Conservation (phyloP, 2,797 vertebrate genomes). For the Sciaenops ocellatus region DNA sequence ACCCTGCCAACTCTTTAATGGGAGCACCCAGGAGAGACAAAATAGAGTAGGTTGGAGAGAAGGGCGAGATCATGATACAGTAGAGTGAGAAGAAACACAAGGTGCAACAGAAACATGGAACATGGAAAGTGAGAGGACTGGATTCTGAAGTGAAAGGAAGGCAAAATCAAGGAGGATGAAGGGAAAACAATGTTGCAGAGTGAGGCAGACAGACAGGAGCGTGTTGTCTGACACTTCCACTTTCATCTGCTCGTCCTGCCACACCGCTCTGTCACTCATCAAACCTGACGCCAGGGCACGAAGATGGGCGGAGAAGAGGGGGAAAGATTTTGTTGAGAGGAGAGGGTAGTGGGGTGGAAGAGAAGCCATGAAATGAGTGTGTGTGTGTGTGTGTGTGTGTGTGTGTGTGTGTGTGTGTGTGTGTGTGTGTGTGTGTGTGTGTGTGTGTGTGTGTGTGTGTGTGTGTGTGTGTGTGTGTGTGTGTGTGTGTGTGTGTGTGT, state of each 20-base stretch:
- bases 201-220: conserved; percentile 26
- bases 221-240: conserved; percentile 65
- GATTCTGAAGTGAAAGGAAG: conserved; percentile 31
- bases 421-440: not conserved
- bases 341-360: conserved; percentile 35
- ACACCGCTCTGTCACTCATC: conserved; percentile 66
- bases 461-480: not conserved
- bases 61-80: conserved; percentile 17
- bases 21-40: conserved; percentile 15
- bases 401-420: not conserved
- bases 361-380: conserved; percentile 28
- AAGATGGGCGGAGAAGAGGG: conserved; percentile 22
- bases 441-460: not conserved
- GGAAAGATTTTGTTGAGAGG: conserved; percentile 18
- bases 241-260: conserved; percentile 58
- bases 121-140: conserved; percentile 15
- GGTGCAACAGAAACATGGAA: not conserved
- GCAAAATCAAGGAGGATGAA: conserved; percentile 34
- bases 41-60: conserved; percentile 15
- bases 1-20: conserved; percentile 12
- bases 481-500: not conserved
- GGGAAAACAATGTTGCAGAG: conserved; percentile 37
- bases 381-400: not conserved
- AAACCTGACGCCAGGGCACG: conserved; percentile 38
- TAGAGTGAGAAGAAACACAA: conserved; percentile 13